A percentile compares a stretch with the other conserved stretches of the same genome.
phyloP scores from a whole-genome alignment of 2,797 vertebrate species.

The Acrossocheilus wenchowensis region DNA sequence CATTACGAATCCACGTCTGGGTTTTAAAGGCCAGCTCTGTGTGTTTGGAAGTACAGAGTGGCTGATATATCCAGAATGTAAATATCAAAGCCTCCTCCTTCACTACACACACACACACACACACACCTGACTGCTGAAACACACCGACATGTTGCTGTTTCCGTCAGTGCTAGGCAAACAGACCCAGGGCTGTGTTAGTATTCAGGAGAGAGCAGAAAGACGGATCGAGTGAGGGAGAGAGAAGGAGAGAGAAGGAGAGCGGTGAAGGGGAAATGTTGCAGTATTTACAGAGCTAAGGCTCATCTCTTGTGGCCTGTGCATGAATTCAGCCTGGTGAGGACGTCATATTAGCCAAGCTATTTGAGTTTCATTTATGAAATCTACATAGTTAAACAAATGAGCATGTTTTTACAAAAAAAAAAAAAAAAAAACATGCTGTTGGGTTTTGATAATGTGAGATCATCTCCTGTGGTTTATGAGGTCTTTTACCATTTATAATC shows the following conservation, averaged over 20 bases:
- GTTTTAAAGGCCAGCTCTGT: conserved; percentile 57
- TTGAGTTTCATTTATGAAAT: conserved; percentile 16
- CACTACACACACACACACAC: not conserved
- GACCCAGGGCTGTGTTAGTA: conserved; percentile 56
- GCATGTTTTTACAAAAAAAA: not conserved
- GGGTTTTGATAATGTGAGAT: not conserved
- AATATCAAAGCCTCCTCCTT: conserved; percentile 54
- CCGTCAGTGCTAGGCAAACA: conserved; percentile 51
- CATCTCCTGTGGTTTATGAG: not conserved
- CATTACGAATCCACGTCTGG: conserved; percentile 11
- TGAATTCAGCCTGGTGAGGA: not conserved
- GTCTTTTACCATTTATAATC: not conserved
- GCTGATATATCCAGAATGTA: conserved; percentile 64
- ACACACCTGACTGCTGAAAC: conserved; percentile 45
- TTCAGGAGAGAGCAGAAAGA: conserved; percentile 44
- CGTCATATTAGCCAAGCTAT: conserved; percentile 26
- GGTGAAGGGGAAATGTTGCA: conserved; percentile 15
- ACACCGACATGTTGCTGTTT: conserved; percentile 46
- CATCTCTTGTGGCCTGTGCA: conserved; percentile 29
- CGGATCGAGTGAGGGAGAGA: not conserved
- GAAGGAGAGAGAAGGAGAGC: not conserved
- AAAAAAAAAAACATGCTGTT: not conserved
- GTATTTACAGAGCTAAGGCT: conserved; percentile 30
- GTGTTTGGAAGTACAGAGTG: conserved; percentile 57
- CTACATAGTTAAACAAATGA: conserved; percentile 4